Percentiles rank a stretch among this genome's conserved stretches.
Evolutionary conservation across 2,113 vertebrate species (phyloP).

Genomic region (Anguilla japonica): DNA sequence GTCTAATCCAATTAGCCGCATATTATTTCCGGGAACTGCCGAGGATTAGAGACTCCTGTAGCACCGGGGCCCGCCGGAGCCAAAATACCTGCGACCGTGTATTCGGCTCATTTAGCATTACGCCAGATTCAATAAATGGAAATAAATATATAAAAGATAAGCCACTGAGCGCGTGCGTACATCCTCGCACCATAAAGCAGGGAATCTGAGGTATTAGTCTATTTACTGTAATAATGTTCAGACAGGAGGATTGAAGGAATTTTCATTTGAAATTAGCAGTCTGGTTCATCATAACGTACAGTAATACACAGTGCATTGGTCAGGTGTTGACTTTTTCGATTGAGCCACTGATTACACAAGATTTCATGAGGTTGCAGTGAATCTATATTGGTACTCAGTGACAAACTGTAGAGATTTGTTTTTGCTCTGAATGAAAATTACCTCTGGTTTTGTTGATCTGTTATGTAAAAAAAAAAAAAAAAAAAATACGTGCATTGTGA

Average conservation of each 20-base stretch:
- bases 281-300: neutral
- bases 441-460: slow-evolving; percentile 4
- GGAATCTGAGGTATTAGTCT: slow-evolving; percentile 3
- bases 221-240: neutral
- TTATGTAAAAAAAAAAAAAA: neutral
- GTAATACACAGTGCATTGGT: neutral
- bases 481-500: neutral
- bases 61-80: slow-evolving; percentile 19
- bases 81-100: slow-evolving; percentile 21
- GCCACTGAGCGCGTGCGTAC: neutral
- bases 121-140: slow-evolving; percentile 2
- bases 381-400: neutral
- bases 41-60: slow-evolving; percentile 42
- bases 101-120: slow-evolving; percentile 31
- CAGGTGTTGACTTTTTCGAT: neutral
- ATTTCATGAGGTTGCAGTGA: neutral
- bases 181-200: neutral
- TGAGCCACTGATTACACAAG: neutral
- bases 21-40: slow-evolving; percentile 67
- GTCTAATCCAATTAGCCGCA: slow-evolving; percentile 73
- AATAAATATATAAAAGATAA: slow-evolving; percentile 2
- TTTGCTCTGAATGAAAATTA: slow-evolving; percentile 3
- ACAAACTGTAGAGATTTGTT: neutral
- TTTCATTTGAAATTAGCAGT: slow-evolving; percentile 2
- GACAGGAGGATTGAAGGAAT: neutral